Percentiles rank a stretch among this genome's conserved stretches.
These are phyloP conservation scores for Labroides dimidiatus DNA, from an alignment of 2,797 vertebrate genomes.

Conservation along the genomic window DNA sequence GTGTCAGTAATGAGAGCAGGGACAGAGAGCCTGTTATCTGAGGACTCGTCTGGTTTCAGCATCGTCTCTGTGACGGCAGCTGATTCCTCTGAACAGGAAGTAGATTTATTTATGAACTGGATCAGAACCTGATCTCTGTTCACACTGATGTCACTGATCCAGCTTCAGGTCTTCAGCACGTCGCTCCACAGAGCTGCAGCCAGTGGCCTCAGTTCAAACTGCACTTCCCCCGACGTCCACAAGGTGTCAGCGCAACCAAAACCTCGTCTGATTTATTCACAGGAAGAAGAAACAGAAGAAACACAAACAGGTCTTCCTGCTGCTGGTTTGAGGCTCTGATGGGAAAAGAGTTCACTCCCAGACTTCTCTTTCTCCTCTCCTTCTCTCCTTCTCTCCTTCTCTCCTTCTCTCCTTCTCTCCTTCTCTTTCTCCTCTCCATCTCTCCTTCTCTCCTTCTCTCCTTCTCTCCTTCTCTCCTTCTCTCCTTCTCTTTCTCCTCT, in stretches of 20 bases:
- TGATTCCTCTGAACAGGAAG: not conserved
- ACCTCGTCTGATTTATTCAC: not conserved
- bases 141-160: not conserved
- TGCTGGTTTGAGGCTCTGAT: not conserved
- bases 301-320: too few relatives aligned
- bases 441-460: not conserved
- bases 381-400: not conserved
- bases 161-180: not conserved
- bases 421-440: not conserved
- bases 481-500: not conserved
- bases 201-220: not conserved
- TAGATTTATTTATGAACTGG: not conserved
- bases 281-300: not conserved
- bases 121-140: not conserved
- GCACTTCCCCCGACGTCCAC: constrained; percentile 4
- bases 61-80: not conserved
- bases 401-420: too few relatives aligned
- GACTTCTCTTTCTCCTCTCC: not conserved
- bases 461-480: not conserved
- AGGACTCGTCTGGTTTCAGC: not conserved
- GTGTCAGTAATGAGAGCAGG: constrained; percentile 27
- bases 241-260: constrained; percentile 3
- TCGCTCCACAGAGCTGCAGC: not conserved
- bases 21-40: not conserved
- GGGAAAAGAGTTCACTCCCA: not conserved